Percentiles rank a stretch among this genome's conserved stretches.
These are phyloP conservation scores for Channallabes apus DNA, from an alignment of 2,797 vertebrate species.

Conservation along the genomic window DNA sequence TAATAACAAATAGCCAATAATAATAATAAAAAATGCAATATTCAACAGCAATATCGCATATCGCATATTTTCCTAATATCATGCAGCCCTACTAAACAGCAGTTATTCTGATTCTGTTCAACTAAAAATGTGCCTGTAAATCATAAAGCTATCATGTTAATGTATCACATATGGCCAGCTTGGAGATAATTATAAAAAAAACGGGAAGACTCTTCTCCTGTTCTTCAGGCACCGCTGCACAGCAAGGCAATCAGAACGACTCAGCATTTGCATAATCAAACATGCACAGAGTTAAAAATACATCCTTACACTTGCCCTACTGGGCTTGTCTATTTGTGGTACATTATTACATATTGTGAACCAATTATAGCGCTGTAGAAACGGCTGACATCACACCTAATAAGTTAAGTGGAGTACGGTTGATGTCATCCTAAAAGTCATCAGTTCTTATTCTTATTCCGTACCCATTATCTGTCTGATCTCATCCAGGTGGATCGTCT, in stretches of 20 bases:
- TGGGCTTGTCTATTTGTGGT: neutral
- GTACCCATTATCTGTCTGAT: neutral
- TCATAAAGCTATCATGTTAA: neutral
- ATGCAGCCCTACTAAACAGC: neutral
- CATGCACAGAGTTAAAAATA: neutral
- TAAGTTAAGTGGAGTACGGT: neutral
- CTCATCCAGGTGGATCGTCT: neutral
- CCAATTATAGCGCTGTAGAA: neutral
- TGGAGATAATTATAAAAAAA: neutral
- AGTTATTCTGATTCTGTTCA: neutral
- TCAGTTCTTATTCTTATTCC: neutral
- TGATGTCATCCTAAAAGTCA: neutral
- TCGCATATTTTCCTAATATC: too few species aligned
- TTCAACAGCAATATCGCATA: too few species aligned
- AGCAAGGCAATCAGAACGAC: constrained; percentile 18
- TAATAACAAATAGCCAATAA: too few species aligned
- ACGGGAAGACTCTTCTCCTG: neutral
- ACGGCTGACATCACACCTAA: neutral
- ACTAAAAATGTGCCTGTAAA: neutral
- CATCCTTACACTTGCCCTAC: constrained; percentile 3
- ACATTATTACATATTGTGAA: neutral
- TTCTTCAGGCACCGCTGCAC: constrained; percentile 23
- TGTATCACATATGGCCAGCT: neutral
- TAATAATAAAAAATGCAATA: too few species aligned
- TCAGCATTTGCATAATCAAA: constrained; percentile 14